Evolutionary conservation across 2,113 vertebrate genomes (phyloP).

Genomic region (Coturnix japonica): DNA sequence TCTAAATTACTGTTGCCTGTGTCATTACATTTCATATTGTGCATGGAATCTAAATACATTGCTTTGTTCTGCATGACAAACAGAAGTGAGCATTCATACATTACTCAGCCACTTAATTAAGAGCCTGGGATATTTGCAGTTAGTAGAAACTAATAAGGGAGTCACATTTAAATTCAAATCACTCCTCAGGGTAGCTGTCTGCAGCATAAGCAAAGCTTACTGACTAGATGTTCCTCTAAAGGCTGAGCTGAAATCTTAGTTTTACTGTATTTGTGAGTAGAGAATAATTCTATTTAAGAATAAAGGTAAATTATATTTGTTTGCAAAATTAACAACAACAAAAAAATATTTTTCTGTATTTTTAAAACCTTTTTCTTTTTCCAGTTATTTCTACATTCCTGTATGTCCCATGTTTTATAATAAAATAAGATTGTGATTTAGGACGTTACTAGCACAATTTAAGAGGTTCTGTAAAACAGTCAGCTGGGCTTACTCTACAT

Average conservation of each 20-base stretch:
- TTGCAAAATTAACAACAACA: conserved; percentile 48
- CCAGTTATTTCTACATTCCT: conserved; percentile 58
- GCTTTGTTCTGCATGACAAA: conserved; percentile 87
- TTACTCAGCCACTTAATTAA: conserved; percentile 89
- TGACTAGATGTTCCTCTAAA: conserved; percentile 79
- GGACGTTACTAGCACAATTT: conserved; percentile 11
- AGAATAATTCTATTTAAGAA: conserved; percentile 67
- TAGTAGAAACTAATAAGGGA: conserved; percentile 88
- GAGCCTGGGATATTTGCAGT: conserved; percentile 86
- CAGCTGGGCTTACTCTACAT: conserved; percentile 5
- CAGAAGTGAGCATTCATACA: conserved; percentile 86
- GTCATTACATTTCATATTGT: conserved; percentile 88
- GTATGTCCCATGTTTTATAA: conserved; percentile 47
- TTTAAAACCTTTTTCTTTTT: conserved; percentile 48
- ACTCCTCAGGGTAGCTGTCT: conserved; percentile 86
- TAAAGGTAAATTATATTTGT: conserved; percentile 51
- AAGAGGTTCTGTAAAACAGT: conserved; percentile 53
- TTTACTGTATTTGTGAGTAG: conserved; percentile 73
- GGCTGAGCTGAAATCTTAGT: conserved; percentile 76
- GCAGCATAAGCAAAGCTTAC: conserved; percentile 85
- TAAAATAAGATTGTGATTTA: conserved; percentile 63
- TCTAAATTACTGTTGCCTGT: conserved; percentile 81
- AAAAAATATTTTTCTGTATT: conserved; percentile 58
- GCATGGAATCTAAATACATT: conserved; percentile 86
- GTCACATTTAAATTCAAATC: conserved; percentile 88